Percentiles rank a stretch among this genome's conserved stretches.
Conservation (phyloP, 53 echinoderm and acorn worm species). For the Echinarachnius parma region DNA sequence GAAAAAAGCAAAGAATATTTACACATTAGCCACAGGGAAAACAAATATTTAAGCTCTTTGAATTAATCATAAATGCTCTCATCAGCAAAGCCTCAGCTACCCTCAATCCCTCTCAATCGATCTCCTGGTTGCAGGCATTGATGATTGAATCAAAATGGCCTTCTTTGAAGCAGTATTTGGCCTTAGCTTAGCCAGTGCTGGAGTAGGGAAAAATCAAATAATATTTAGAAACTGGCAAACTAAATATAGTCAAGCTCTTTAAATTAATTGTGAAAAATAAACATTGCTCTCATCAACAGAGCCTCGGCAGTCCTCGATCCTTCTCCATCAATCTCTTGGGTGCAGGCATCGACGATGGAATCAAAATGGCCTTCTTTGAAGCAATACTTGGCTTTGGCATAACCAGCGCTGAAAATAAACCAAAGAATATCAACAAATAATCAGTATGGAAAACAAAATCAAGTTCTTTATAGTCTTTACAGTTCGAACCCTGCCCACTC, state of each 20-base stretch:
- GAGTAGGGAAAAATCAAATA: no score
- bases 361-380: slow-evolving; percentile 68
- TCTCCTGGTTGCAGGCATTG: slow-evolving; percentile 72
- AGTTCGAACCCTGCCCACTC: no score
- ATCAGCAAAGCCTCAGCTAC: slow-evolving; percentile 68
- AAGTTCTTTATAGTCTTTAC: no score
- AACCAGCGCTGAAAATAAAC: slow-evolving; percentile 58
- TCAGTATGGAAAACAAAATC: no score
- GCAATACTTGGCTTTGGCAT: slow-evolving; percentile 68
- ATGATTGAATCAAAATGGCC: slow-evolving; percentile 63
- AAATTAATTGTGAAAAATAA: slow-evolving; percentile 73
- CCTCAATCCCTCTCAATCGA: slow-evolving; percentile 46
- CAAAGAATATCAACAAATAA: no score
- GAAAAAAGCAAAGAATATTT: no score
- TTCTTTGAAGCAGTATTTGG: slow-evolving; percentile 57
- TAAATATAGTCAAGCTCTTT: no score
- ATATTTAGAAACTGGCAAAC: no score
- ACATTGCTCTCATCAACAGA: slow-evolving; percentile 84
- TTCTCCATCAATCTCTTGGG: slow-evolving; percentile 68
- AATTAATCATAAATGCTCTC: no score
- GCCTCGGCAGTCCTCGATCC: slow-evolving; percentile 66
- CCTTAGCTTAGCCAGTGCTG: slow-evolving; percentile 64
- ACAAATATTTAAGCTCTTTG: no score
- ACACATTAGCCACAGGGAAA: no score
- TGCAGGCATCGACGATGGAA: slow-evolving; percentile 70